phyloP scores from a whole-genome alignment of 2,113 vertebrate genomes.

The Notarius quadriscutis region DNA sequence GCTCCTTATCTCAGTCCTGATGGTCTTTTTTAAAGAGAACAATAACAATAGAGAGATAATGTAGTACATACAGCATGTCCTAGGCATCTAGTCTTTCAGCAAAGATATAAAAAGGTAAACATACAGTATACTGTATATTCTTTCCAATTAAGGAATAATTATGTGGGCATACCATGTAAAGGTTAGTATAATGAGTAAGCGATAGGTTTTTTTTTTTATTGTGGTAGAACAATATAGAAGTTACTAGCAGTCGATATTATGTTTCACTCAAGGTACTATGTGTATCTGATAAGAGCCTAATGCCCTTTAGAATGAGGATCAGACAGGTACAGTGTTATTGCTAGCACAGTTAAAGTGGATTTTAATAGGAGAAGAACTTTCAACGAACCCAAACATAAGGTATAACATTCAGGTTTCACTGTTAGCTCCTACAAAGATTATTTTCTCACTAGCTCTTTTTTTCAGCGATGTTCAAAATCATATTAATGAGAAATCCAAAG shows the following conservation, averaged over 20 bases:
- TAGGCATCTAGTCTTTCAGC: neutral
- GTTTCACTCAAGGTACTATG: neutral
- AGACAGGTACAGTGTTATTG: neutral
- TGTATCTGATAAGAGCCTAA: neutral
- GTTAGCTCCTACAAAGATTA: neutral
- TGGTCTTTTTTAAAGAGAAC: neutral
- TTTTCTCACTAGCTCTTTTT: neutral
- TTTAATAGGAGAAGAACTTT: conserved; percentile 3
- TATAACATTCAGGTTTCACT: neutral
- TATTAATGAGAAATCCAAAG: neutral
- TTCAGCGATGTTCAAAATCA: neutral
- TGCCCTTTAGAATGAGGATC: neutral
- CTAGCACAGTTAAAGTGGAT: neutral
- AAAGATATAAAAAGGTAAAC: neutral
- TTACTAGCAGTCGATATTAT: neutral
- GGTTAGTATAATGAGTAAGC: neutral
- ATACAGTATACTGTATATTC: neutral
- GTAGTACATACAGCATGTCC: neutral
- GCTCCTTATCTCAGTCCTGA: neutral
- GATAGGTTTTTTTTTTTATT: neutral
- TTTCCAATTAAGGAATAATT: neutral
- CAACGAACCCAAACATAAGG: neutral
- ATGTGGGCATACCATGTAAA: neutral
- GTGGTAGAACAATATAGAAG: neutral
- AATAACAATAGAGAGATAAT: neutral